Evolutionary conservation across 2,113 vertebrate species (phyloP).

Genomic region (Oreochromis tanganicae): DNA sequence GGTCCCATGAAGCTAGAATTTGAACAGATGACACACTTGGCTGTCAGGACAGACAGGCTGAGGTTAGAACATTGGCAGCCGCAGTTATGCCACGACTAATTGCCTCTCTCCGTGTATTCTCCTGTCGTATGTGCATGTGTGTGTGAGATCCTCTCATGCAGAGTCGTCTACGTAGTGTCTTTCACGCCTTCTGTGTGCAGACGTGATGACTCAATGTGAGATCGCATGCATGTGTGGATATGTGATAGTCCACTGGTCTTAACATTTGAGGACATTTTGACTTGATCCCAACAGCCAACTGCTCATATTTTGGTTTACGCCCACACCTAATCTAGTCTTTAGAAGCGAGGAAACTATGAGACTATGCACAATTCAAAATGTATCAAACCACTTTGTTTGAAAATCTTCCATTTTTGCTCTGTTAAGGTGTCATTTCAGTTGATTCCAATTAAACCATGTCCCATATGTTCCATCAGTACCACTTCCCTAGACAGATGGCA

Average conservation of each 20-base stretch:
- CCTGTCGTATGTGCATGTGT: neutral
- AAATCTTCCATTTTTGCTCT: neutral
- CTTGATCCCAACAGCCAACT: neutral
- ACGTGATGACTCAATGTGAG: conserved; percentile 13
- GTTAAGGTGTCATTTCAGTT: neutral
- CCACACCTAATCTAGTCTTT: neutral
- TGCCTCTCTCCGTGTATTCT: conserved; percentile 20
- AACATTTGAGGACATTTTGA: conserved; percentile 16
- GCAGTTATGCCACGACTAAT: conserved; percentile 35
- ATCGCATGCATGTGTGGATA: neutral
- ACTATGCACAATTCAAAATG: neutral
- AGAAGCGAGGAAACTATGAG: neutral
- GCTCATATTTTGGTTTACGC: neutral
- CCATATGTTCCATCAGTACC: neutral
- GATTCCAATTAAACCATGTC: neutral
- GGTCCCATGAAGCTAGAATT: conserved; percentile 11
- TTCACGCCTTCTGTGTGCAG: conserved; percentile 30
- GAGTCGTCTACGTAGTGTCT: conserved; percentile 3
- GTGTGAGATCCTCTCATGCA: neutral
- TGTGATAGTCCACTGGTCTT: conserved; percentile 8
- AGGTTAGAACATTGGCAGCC: conserved; percentile 34
- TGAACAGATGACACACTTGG: conserved; percentile 47
- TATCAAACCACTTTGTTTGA: neutral
- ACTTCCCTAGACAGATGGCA: neutral
- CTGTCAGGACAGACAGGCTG: conserved; percentile 44